These are phyloP conservation scores for Priocnemis perturbator DNA, from an alignment of 2,888 invertebrate species.

Conservation along the genomic window DNA sequence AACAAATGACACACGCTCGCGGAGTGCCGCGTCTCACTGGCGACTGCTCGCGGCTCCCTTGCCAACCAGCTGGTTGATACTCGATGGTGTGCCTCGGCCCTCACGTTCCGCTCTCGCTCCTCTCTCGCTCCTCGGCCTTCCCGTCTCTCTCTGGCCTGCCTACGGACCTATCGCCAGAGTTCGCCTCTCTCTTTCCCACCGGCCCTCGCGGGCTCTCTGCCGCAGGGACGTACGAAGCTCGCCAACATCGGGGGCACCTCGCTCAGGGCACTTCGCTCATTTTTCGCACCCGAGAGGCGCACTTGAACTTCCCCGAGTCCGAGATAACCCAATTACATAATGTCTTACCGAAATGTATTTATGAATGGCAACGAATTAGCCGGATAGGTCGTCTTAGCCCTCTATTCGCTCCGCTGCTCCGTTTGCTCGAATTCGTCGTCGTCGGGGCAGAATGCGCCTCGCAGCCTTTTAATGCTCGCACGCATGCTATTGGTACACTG, in stretches of 20 bases:
- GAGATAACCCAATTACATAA: not conserved
- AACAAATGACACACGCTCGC: constrained; percentile 64
- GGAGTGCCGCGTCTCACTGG: constrained; percentile 73
- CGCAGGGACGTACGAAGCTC: not conserved
- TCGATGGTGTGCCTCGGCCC: constrained; percentile 58
- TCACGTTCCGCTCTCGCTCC: constrained; percentile 47
- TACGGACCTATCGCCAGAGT: constrained; percentile 29
- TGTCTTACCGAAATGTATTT: constrained; percentile 8
- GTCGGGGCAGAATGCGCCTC: no score
- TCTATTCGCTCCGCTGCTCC: no score
- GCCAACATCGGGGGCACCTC: constrained; percentile 9
- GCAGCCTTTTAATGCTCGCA: no score
- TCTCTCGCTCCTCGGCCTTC: constrained; percentile 23
- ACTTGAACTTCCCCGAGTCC: not conserved
- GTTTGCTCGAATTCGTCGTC: no score
- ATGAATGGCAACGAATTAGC: not conserved
- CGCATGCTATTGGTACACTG: no score
- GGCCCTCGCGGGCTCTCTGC: constrained; percentile 2
- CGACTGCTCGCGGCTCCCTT: constrained; percentile 69
- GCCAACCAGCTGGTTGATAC: constrained; percentile 70
- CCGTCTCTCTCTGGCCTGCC: constrained; percentile 28
- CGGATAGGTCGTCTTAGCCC: no score
- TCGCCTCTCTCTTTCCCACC: constrained; percentile 23
- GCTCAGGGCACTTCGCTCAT: constrained; percentile 32
- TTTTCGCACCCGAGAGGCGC: constrained; percentile 7